phyloP scores from a whole-genome alignment of 2,797 vertebrate species.

The Loris lydekkerianus region DNA sequence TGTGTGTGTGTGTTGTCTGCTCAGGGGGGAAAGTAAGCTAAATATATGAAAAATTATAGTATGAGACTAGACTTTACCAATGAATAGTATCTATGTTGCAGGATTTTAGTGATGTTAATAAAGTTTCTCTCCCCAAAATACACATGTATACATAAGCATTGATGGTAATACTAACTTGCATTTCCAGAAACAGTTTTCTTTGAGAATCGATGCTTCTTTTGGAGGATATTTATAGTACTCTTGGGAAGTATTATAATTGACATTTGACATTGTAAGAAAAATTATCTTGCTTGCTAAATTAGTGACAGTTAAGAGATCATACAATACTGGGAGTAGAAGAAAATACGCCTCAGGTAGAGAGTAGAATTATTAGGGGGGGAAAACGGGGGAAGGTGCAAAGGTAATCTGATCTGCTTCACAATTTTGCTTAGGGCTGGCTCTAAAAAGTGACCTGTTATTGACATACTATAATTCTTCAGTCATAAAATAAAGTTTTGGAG shows the following conservation, averaged over 20 bases:
- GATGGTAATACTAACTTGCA: constrained; percentile 16
- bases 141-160: not conserved
- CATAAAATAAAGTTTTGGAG: not conserved
- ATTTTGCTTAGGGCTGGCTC: not conserved
- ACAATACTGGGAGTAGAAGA: not conserved
- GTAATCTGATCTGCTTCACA: not conserved
- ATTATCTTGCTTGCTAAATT: constrained; percentile 64
- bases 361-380: not conserved
- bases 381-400: not conserved
- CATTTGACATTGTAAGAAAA: not conserved
- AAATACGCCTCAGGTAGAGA: not conserved
- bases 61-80: not conserved
- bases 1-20: not conserved
- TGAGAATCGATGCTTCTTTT: constrained; percentile 37
- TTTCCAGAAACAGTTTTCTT: constrained; percentile 47
- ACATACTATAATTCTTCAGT: not conserved
- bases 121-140: constrained; percentile 17
- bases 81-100: not conserved
- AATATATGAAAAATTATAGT: not conserved
- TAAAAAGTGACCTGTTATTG: not conserved
- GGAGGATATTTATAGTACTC: constrained; percentile 22
- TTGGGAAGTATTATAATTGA: not conserved
- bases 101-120: constrained; percentile 12
- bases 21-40: constrained; percentile 6
- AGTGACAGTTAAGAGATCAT: not conserved